Percentiles rank a stretch among this genome's conserved stretches.
Evolutionary conservation across 2,797 vertebrate genomes (phyloP).

Genomic region (Muraenolepis orangiensis): DNA sequence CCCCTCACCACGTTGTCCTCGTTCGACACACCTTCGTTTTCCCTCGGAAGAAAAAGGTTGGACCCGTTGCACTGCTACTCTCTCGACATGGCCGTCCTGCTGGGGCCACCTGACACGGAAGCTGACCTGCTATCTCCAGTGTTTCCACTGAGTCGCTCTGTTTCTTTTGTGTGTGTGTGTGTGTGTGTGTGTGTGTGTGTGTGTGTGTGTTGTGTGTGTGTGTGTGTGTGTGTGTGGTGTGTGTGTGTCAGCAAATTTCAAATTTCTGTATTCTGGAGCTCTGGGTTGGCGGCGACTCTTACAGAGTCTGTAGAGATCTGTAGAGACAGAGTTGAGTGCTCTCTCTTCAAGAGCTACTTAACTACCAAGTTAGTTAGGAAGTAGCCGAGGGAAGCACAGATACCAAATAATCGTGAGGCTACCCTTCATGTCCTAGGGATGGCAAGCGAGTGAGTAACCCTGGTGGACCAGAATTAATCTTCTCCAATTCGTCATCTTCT

Average conservation of each 20-base stretch:
- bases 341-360: background rate
- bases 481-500: no score
- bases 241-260: no score
- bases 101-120: background rate
- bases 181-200: no score
- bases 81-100: background rate
- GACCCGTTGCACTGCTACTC: background rate
- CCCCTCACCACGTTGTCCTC: no score
- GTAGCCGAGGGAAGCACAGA: conserved; percentile 33
- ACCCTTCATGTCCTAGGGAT: background rate
- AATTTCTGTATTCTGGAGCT: background rate
- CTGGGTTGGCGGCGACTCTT: background rate
- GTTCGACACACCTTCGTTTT: background rate
- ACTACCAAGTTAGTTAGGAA: background rate
- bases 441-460: conserved; percentile 28
- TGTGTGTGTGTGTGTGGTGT: background rate
- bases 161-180: background rate
- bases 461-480: conserved; percentile 35
- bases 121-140: background rate
- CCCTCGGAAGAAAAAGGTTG: no score
- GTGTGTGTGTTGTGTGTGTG: background rate
- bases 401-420: conserved; percentile 20
- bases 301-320: background rate
- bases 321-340: background rate
- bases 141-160: background rate